Percentiles rank a stretch among this genome's conserved stretches.
phyloP scores from a whole-genome alignment of 2,797 vertebrate genomes.

The Artibeus lituratus region DNA sequence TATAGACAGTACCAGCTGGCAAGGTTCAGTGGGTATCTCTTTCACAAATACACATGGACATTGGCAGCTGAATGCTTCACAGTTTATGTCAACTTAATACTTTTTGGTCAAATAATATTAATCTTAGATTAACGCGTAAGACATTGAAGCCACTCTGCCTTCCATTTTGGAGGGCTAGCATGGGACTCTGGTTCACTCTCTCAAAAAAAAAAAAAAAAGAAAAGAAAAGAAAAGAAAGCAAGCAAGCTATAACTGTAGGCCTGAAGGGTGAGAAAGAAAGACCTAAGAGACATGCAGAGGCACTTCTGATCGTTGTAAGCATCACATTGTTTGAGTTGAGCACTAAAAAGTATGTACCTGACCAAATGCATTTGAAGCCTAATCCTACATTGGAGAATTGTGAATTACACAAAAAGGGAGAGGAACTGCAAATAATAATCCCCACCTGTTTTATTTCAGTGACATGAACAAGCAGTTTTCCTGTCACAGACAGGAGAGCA shows the following conservation, averaged over 20 bases:
- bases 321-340: conserved; percentile 14
- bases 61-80: neutral
- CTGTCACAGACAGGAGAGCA: neutral
- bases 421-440: conserved; percentile 46
- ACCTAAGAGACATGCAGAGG: neutral
- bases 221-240: too few species aligned
- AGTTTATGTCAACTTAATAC: neutral
- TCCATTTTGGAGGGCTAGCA: neutral
- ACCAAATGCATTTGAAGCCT: conserved; percentile 47
- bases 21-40: neutral
- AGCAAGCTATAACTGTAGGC: neutral
- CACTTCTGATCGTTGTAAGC: conserved; percentile 3
- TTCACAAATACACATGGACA: neutral
- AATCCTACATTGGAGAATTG: conserved; percentile 50
- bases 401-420: conserved; percentile 41
- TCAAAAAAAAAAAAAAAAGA: neutral
- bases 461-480: conserved; percentile 45
- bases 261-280: neutral
- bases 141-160: neutral
- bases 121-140: conserved; percentile 21
- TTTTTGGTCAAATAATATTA: conserved; percentile 25
- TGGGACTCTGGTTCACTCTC: neutral
- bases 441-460: conserved; percentile 62
- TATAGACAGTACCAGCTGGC: neutral
- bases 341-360: conserved; percentile 30